phyloP scores from a whole-genome alignment of 2,888 invertebrate species.

The Oscheius onirici region DNA sequence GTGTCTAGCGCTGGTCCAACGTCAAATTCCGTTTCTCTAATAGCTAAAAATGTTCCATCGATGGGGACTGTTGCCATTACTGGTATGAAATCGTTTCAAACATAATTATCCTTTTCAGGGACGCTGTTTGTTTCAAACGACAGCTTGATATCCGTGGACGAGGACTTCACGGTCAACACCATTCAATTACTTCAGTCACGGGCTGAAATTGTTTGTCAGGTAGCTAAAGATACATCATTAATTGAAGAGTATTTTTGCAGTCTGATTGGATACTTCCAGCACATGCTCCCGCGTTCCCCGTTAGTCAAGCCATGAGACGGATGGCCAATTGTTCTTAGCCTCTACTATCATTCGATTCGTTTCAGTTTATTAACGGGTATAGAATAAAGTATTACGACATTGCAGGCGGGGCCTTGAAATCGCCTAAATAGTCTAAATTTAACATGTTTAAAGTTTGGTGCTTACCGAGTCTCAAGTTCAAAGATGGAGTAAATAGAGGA shows the following conservation, averaged over 20 bases:
- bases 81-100: slow-evolving; percentile 23
- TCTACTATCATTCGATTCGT: slow-evolving; percentile 1
- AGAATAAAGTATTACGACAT: slow-evolving; percentile 6
- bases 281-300: slow-evolving; percentile 45
- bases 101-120: slow-evolving; percentile 21
- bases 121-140: slow-evolving; percentile 47
- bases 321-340: slow-evolving; percentile 23
- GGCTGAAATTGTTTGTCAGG: slow-evolving; percentile 47
- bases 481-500: not conserved
- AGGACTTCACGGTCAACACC: slow-evolving; percentile 38
- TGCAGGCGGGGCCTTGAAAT: slow-evolving; percentile 16
- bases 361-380: not conserved
- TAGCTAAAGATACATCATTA: not conserved
- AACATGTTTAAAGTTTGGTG: not conserved
- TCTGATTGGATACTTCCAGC: slow-evolving; percentile 53
- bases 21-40: slow-evolving; percentile 45
- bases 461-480: slow-evolving; percentile 25
- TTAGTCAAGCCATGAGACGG: slow-evolving; percentile 31
- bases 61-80: slow-evolving; percentile 56
- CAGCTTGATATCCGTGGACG: slow-evolving; percentile 40
- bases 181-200: slow-evolving; percentile 41
- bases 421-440: slow-evolving; percentile 6
- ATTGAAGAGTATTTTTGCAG: slow-evolving; percentile 1
- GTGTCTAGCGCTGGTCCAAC: slow-evolving; percentile 51
- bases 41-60: slow-evolving; percentile 46